A percentile compares a stretch with the other conserved stretches of the same genome.
These are phyloP conservation scores for Charadrius vociferus DNA, from an alignment of 2,113 vertebrate genomes.

Conservation along the genomic window DNA sequence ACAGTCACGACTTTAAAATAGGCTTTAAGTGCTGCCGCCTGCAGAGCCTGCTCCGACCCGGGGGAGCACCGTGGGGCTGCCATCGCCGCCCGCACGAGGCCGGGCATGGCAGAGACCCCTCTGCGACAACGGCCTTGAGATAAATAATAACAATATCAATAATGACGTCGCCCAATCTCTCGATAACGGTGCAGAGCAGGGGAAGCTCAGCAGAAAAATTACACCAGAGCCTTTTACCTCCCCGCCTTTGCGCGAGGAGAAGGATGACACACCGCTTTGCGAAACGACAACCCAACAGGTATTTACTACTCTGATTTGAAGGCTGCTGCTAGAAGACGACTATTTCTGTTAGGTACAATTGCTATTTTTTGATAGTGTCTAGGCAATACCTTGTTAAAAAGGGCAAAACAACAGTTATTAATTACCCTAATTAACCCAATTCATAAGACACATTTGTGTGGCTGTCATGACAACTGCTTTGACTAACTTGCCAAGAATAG, in stretches of 20 bases:
- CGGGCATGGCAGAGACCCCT: accelerated
- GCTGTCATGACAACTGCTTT: conserved; percentile 83
- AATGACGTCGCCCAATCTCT: background rate
- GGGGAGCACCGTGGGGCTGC: background rate
- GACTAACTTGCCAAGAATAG: conserved; percentile 87
- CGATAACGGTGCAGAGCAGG: background rate
- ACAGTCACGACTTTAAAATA: background rate
- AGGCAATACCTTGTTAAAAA: conserved; percentile 72
- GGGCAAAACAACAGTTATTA: conserved; percentile 80
- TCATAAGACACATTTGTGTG: conserved; percentile 84
- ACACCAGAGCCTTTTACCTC: background rate
- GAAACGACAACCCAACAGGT: background rate
- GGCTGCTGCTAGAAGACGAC: background rate
- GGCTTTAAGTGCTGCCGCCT: background rate
- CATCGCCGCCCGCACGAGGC: accelerated
- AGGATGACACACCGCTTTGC: background rate
- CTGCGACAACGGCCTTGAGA: accelerated
- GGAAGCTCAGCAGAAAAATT: background rate
- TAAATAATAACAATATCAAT: background rate
- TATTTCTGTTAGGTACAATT: conserved; percentile 30
- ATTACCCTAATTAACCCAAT: conserved; percentile 90
- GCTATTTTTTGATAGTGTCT: conserved; percentile 63
- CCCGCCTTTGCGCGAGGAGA: background rate
- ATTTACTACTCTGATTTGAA: conserved; percentile 33
- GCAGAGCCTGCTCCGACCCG: background rate